These are phyloP conservation scores for Solen grandis DNA, from an alignment of 1,140 invertebrate species.

Conservation along the genomic window DNA sequence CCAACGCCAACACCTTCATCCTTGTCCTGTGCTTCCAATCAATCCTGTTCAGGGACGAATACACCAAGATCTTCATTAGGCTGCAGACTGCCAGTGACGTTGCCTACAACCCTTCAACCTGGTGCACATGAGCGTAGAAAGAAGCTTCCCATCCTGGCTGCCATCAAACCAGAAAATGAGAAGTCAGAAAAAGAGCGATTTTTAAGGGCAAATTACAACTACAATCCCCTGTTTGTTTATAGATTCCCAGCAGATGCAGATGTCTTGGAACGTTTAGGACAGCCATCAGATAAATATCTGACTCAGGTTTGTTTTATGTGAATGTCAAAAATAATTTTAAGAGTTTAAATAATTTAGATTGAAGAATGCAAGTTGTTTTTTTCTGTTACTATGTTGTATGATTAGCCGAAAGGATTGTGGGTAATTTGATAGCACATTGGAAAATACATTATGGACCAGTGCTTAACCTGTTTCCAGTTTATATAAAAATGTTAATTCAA, in stretches of 20 bases:
- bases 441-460: too few relatives aligned
- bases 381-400: too few relatives aligned
- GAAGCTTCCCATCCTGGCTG: constrained; percentile 65
- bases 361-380: too few relatives aligned
- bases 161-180: constrained; percentile 72
- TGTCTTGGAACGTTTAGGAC: constrained; percentile 60
- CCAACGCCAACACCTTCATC: constrained; percentile 18
- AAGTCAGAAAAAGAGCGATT: constrained; percentile 69
- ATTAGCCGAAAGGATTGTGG: too few relatives aligned
- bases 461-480: too few relatives aligned
- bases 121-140: constrained; percentile 57
- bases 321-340: too few relatives aligned
- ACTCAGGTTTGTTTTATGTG: too few relatives aligned
- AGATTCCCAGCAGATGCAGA: constrained; percentile 61
- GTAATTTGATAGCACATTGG: too few relatives aligned
- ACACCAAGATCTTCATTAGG: constrained; percentile 36
- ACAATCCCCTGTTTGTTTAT: constrained; percentile 72
- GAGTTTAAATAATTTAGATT: too few relatives aligned
- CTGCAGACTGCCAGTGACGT: constrained; percentile 30
- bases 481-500: too few relatives aligned
- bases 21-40: neutral
- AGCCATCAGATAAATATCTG: constrained; percentile 69
- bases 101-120: constrained; percentile 44
- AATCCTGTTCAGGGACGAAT: neutral
- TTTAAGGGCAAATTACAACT: constrained; percentile 67